phyloP scores from a whole-genome alignment of 2,113 vertebrate species.

The Ceratotherium simum region DNA sequence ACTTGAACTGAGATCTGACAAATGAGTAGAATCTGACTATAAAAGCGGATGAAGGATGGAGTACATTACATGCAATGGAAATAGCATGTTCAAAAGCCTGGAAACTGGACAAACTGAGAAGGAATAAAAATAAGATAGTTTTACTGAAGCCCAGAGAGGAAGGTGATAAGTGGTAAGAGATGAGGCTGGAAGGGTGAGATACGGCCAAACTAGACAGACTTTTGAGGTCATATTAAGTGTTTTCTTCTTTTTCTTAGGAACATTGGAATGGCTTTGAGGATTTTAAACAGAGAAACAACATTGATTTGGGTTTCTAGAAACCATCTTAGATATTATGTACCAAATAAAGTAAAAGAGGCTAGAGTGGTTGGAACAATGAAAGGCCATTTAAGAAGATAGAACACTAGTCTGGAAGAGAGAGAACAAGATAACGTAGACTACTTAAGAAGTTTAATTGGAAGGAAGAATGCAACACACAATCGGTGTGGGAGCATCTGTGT shows the following conservation, averaged over 20 bases:
- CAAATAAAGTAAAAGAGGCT: neutral
- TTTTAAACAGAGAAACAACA: neutral
- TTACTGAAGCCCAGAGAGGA: neutral
- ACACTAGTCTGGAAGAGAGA: neutral
- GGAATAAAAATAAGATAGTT: neutral
- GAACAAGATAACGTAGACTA: neutral
- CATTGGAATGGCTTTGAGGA: neutral
- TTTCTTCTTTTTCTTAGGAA: neutral
- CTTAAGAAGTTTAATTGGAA: neutral
- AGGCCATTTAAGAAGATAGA: neutral
- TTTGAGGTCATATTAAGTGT: neutral
- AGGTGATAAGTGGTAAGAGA: neutral
- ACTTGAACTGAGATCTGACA: neutral
- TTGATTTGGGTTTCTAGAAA: neutral
- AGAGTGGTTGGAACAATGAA: neutral
- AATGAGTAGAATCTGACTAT: neutral
- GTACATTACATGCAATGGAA: neutral
- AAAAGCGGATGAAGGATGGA: neutral
- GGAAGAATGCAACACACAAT: neutral
- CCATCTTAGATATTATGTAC: neutral
- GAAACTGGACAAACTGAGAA: neutral
- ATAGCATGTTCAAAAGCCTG: neutral
- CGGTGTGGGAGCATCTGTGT: neutral
- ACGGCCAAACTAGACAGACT: neutral
- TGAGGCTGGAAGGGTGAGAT: neutral